Conservation (phyloP, 2,888 invertebrate genomes). For the Rhingia rostrata region DNA sequence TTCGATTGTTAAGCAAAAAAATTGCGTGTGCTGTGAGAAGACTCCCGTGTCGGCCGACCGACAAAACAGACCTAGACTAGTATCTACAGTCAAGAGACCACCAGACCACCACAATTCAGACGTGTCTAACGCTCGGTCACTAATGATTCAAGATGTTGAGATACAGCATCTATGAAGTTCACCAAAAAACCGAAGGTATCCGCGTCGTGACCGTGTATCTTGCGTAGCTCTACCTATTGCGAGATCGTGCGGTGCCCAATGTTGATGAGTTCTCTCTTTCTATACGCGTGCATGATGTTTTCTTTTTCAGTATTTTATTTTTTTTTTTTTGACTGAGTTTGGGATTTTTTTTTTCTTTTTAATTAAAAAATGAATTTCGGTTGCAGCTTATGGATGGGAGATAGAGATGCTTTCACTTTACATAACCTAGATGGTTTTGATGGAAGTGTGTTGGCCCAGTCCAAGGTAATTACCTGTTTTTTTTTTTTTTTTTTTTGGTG, state of each 20-base stretch:
- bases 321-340: conserved; percentile 16
- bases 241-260: conserved; percentile 47
- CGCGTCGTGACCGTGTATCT: conserved; percentile 39
- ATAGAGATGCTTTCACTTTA: conserved; percentile 74
- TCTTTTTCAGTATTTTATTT: conserved; percentile 26
- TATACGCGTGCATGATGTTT: conserved; percentile 19
- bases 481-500: conserved; percentile 13
- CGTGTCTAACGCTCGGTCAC: conserved; percentile 57
- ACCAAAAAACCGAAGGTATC: conserved; percentile 55
- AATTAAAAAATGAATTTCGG: conserved; percentile 19
- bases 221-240: conserved; percentile 47
- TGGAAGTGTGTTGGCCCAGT: conserved; percentile 51
- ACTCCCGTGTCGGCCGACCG: conserved; percentile 71
- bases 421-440: conserved; percentile 34
- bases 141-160: conserved; percentile 65
- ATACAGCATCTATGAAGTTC: conserved; percentile 65
- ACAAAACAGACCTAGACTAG: conserved; percentile 57
- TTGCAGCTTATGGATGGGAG: conserved; percentile 28
- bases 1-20: conserved; percentile 12
- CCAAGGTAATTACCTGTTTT: conserved; percentile 26
- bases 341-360: conserved; percentile 13
- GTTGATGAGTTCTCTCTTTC: conserved; percentile 52
- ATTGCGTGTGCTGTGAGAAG: conserved; percentile 46
- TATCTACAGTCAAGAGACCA: conserved; percentile 55
- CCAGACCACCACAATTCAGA: conserved; percentile 34